Evolutionary conservation across 2,888 invertebrate species (phyloP), one percentile per base, ranked within the genome.

Genomic region (Therioaphis trifolii): DNA sequence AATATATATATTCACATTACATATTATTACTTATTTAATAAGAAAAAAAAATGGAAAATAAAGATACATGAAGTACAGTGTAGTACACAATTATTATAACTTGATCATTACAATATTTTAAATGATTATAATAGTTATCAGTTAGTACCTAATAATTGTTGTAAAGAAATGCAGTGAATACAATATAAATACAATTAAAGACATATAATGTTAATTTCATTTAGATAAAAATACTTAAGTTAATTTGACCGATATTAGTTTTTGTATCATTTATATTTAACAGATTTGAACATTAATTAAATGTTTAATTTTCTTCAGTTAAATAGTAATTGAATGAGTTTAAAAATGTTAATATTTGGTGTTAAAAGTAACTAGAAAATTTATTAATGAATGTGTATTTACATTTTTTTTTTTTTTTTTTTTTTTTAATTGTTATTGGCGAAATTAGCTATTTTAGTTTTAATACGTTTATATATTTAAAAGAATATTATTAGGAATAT

Each of bases 371-470:
- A n/a, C n/a, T n/a, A n/a, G n/a, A n/a, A n/a, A n/a, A n/a, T n/a
- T n/a, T n/a, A n/a, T n/a, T n/a, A n/a, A n/a, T n/a, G 4, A 35
- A 35, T 35, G 35, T 35, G 35, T n/a, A n/a, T n/a, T n/a, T n/a
- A n/a, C 35, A 35, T 35, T 3, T 35, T 35, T 35, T 35, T 35
- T 35, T 35, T 35, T 35, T 35, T 35, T 35, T 58, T 0, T 27
- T n/a, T n/a, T n/a, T n/a, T n/a, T n/a, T n/a, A n/a, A n/a, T n/a
- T n/a, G n/a, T n/a, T 58, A 12, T 24, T 58, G 58, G 18, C 46
- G 71, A 46, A 69, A 71, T 71, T 1, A 18, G 43, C 24, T 58
- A 71, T 71, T 71, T 71, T 71, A 71, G 18, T 46, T 71, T 49
- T 49, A 46, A 35, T 7, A 35, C 35, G 35, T n/a, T n/a, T n/a